Evolutionary conservation across 2,113 vertebrate species (phyloP).

Genomic region (Carlito syrichta): DNA sequence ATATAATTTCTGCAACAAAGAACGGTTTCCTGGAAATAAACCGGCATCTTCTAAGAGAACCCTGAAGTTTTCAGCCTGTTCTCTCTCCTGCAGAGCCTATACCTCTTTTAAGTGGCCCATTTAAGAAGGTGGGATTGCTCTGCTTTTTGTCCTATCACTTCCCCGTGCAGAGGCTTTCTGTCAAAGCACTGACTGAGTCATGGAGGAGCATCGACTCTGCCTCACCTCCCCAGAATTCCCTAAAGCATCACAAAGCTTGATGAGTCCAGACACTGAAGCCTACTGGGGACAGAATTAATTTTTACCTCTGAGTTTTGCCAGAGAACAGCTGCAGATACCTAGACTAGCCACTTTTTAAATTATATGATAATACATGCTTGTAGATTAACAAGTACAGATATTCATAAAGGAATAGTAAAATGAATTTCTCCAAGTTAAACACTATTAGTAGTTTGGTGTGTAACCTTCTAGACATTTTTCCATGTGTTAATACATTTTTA

Average conservation of each 20-base stretch:
- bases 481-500: not conserved
- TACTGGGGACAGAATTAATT: constrained; percentile 59
- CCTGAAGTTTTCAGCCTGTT: not conserved
- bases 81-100: not conserved
- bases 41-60: not conserved
- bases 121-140: not conserved
- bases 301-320: constrained; percentile 70
- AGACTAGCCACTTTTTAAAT: constrained; percentile 21
- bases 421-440: constrained; percentile 6
- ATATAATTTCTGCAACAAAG: constrained; percentile 23
- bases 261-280: constrained; percentile 70
- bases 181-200: constrained; percentile 19
- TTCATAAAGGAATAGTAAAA: constrained; percentile 4
- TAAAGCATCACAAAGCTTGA: constrained; percentile 38
- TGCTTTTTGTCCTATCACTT: constrained; percentile 28
- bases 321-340: constrained; percentile 70
- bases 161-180: not conserved
- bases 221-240: constrained; percentile 47
- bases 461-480: constrained; percentile 27
- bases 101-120: not conserved
- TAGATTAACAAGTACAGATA: constrained; percentile 7
- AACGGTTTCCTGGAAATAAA: constrained; percentile 14
- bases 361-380: constrained; percentile 29
- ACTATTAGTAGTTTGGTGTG: not conserved
- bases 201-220: constrained; percentile 1